These are phyloP conservation scores for Branchipolynoe longqiensis DNA, from an alignment of 2,888 invertebrate species.

Conservation along the genomic window DNA sequence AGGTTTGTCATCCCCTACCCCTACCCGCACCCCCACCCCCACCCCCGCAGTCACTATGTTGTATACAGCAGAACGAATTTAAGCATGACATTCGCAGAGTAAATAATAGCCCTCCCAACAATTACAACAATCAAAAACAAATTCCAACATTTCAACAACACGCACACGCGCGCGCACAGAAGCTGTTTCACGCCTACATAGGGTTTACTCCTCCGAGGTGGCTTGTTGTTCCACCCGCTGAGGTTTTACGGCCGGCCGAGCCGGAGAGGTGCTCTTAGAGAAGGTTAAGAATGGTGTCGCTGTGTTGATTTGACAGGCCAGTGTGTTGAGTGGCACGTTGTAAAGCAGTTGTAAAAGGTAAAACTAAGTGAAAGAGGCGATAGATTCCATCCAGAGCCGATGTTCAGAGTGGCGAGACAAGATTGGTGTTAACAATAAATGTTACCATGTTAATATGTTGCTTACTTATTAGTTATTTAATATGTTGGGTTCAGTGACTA, in stretches of 20 bases:
- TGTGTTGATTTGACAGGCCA: background rate
- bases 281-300: background rate
- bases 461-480: too few species aligned
- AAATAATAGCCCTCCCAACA: constrained; percentile 19
- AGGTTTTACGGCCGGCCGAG: background rate
- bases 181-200: too few species aligned
- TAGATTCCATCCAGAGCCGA: constrained; percentile 53
- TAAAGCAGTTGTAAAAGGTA: background rate
- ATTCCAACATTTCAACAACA: background rate
- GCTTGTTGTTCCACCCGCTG: constrained; percentile 18
- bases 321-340: background rate
- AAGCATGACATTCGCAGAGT: constrained; percentile 25
- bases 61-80: constrained; percentile 9
- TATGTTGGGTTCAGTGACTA: too few species aligned
- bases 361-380: background rate
- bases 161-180: background rate
- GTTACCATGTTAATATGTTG: constrained; percentile 55
- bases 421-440: constrained; percentile 61
- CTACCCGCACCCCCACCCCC: too few species aligned
- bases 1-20: constrained; percentile 40
- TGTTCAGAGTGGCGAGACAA: constrained; percentile 59
- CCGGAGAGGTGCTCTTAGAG: background rate
- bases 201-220: constrained; percentile 11
- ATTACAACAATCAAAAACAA: background rate
- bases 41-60: constrained; percentile 37